Conservation (phyloP, 2,113 vertebrate species). For the Daphoenositta chrysoptera region DNA sequence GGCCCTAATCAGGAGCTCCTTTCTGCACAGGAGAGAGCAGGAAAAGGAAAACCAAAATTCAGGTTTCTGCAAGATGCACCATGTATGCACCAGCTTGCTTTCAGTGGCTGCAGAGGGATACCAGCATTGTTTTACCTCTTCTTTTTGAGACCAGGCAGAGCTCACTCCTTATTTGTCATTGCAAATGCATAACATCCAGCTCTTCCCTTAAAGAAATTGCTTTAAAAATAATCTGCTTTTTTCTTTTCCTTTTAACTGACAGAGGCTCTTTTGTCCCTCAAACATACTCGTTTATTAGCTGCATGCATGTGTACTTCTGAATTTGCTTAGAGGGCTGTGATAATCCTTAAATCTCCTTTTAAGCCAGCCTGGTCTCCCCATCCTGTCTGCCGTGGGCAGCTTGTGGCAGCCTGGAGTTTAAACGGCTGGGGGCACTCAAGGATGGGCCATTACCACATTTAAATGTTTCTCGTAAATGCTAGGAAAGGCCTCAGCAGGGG, state of each 20-base stretch:
- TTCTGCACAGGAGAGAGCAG: background rate
- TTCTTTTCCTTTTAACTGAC: background rate
- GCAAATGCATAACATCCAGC: background rate
- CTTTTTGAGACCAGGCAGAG: background rate
- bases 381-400: background rate
- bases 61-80: background rate
- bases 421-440: background rate
- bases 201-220: background rate
- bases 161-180: background rate
- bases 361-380: background rate
- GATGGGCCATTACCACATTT: background rate
- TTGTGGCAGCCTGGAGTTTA: background rate
- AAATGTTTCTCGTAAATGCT: background rate
- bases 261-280: background rate
- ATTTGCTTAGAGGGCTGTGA: background rate
- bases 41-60: background rate
- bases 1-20: background rate
- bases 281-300: background rate
- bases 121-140: background rate
- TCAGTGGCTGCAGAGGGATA: background rate
- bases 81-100: background rate
- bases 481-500: background rate
- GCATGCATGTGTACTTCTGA: background rate
- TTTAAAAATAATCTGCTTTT: background rate
- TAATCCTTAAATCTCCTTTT: background rate